phyloP scores from a whole-genome alignment of 2,113 vertebrate species.

The Uria aalge region DNA sequence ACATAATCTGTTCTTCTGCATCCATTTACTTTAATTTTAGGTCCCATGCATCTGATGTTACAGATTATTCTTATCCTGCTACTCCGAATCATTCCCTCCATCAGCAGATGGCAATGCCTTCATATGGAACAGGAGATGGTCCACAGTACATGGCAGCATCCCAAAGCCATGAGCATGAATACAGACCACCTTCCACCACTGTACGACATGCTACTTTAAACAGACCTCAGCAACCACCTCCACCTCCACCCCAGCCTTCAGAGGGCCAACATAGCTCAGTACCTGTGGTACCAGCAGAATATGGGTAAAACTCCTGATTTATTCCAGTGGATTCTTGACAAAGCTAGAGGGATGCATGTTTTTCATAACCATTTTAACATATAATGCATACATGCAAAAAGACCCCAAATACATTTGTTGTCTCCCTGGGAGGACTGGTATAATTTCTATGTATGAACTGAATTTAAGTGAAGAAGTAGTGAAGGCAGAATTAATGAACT shows the following conservation, averaged over 20 bases:
- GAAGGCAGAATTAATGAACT: background rate
- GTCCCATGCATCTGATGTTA: conserved; percentile 84
- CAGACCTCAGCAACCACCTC: conserved; percentile 88
- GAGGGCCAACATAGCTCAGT: conserved; percentile 82
- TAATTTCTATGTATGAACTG: background rate
- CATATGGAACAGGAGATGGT: conserved; percentile 67
- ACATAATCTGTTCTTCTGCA: background rate
- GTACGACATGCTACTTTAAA: conserved; percentile 86
- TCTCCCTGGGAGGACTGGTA: background rate
- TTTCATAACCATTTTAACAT: fast-evolving
- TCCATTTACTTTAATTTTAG: conserved; percentile 70
- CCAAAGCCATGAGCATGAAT: conserved; percentile 84
- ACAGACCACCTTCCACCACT: conserved; percentile 80
- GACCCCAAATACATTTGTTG: background rate
- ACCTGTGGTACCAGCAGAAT: conserved; percentile 81
- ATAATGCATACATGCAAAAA: background rate
- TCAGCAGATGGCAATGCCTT: conserved; percentile 77
- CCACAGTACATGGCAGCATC: conserved; percentile 65
- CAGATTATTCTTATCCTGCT: conserved; percentile 88
- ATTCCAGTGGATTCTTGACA: background rate
- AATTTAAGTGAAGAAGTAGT: background rate
- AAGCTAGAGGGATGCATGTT: background rate
- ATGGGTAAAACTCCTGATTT: conserved; percentile 77
- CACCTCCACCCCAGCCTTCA: conserved; percentile 84
- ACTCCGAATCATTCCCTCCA: conserved; percentile 91